phyloP scores from a whole-genome alignment of 2,113 vertebrate genomes.

The Rhizomys pruinosus region DNA sequence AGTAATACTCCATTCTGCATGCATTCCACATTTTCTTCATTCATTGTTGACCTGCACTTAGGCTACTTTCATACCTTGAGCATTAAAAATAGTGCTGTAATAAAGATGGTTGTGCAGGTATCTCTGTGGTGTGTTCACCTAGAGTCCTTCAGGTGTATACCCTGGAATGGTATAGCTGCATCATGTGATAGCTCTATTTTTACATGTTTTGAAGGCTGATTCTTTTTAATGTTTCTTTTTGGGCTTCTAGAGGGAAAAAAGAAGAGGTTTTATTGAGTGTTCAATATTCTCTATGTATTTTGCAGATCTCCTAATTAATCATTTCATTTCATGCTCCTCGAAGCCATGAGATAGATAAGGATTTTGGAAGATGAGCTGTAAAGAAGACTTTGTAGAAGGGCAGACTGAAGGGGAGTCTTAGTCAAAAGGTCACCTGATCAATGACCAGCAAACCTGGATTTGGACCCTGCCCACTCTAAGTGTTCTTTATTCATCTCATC shows the following conservation, averaged over 20 bases:
- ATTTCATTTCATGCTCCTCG: not conserved
- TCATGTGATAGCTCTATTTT: not conserved
- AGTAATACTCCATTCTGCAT: not conserved
- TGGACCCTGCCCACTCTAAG: not conserved
- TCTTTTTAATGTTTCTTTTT: constrained; percentile 38
- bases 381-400: not conserved
- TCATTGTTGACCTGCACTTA: not conserved
- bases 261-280: not conserved
- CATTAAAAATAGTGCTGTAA: not conserved
- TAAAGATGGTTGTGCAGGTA: not conserved
- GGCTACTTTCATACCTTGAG: not conserved
- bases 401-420: not conserved
- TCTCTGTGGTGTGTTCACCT: not conserved
- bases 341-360: not conserved
- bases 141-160: not conserved
- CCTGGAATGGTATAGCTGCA: not conserved
- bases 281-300: constrained; percentile 22
- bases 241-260: not conserved
- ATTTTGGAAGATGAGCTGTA: constrained; percentile 5
- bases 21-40: no score
- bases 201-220: not conserved
- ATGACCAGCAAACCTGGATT: constrained; percentile 10
- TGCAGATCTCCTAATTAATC: constrained; percentile 13
- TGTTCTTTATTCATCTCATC: constrained; percentile 36
- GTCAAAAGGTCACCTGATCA: not conserved